Evolutionary conservation across 2,113 vertebrate genomes (phyloP), one percentile per base, ranked within the genome.

Genomic region (Coregonus clupeaformis): DNA sequence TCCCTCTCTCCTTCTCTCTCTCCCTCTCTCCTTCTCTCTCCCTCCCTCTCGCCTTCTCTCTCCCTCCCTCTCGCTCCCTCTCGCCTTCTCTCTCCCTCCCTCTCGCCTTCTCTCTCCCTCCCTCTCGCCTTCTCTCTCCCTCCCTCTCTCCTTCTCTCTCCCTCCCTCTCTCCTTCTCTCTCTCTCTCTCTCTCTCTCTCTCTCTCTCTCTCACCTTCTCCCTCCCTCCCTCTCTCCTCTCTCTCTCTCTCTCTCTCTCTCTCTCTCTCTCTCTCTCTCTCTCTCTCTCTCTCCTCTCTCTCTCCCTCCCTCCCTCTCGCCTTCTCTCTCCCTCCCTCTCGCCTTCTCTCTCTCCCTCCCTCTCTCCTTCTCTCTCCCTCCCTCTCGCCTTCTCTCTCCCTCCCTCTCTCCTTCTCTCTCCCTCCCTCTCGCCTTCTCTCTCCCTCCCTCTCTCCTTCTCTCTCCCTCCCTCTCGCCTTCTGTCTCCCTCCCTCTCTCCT

Each of bases 1-100:
- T 74, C 42, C 72, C 59, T 72, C 79, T n/a, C n/a, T n/a, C n/a
- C n/a, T n/a, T n/a, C 69, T 69, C 45, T 55, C 42, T 60, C 9
- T 22, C n/a, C n/a, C n/a, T 29, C 27, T 71, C 18, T 59, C 9
- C 6, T 27, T 16, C 64, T n/a, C n/a, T n/a, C n/a, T n/a, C n/a
- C n/a, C n/a, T n/a, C n/a, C n/a, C n/a, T n/a, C n/a, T n/a, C 18
- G 29, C 6, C 24, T 6, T 4, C 29, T 70, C 59, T 74, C 52
- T 76, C 63, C 20, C 11, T 64, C 62, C 32, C 27, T n/a, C 24
- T 60, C 11, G n/a, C n/a, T 75, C 65, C 3, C 20, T 27, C 29
- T 72, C 14, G 57, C n/a, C 49, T 36, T 52, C 25, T 52, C 69
- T 60, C 42, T 71, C n/a, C n/a, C n/a, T n/a, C n/a, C n/a, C n/a